These are phyloP conservation scores for Rhadina sibilatrix DNA, from an alignment of 2,113 vertebrate species.

Conservation along the genomic window DNA sequence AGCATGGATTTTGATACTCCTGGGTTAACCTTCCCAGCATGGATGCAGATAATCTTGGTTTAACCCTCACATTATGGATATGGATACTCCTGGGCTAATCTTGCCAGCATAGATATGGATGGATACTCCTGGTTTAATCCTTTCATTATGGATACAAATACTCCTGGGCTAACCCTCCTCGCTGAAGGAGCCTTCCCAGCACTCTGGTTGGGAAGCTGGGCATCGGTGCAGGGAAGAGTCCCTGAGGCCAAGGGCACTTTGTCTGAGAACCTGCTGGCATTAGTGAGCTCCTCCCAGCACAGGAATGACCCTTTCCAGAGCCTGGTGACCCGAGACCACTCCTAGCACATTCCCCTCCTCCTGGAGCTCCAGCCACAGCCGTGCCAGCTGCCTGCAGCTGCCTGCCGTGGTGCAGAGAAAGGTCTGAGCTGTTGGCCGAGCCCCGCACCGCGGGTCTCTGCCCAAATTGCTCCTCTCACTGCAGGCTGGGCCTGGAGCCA, in stretches of 20 bases:
- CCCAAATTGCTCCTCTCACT: neutral
- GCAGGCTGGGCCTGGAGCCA: slow-evolving; percentile 15
- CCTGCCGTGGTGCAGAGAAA: fast-evolving
- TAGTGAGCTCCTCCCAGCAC: neutral
- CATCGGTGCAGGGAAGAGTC: neutral
- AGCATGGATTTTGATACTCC: neutral
- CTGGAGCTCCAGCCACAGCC: neutral
- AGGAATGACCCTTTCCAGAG: neutral
- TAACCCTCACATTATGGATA: neutral
- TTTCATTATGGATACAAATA: neutral
- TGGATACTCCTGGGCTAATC: neutral
- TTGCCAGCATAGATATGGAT: neutral
- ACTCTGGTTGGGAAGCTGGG: neutral
- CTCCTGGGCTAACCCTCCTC: neutral
- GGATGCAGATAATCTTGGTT: neutral
- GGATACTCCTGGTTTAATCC: neutral
- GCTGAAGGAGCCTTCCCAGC: neutral
- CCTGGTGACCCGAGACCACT: neutral
- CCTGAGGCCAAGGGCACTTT: neutral
- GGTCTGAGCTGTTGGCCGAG: fast-evolving
- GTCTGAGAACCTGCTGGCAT: neutral
- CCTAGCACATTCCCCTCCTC: neutral
- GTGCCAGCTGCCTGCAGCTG: neutral
- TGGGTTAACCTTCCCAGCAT: neutral
- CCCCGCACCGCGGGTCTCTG: fast-evolving